Conservation (phyloP, 2,113 vertebrate species). For the Synodontis membranacea region DNA sequence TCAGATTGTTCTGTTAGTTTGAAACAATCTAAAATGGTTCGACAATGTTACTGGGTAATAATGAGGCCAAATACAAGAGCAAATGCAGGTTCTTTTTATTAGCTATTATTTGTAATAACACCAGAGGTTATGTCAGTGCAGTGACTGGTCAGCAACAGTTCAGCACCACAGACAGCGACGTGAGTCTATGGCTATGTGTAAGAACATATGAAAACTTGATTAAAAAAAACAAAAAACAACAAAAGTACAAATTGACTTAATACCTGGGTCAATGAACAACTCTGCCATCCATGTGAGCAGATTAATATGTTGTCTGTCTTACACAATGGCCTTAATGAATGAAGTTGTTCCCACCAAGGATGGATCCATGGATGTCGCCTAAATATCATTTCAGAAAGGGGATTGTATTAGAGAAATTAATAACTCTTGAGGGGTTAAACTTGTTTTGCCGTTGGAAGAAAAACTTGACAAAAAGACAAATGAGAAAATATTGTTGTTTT, state of each 20-base stretch:
- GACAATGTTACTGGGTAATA: background rate
- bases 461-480: background rate
- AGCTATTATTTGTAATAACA: background rate
- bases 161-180: conserved; percentile 1
- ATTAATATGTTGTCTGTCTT: background rate
- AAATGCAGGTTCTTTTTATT: background rate
- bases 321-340: background rate
- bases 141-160: background rate
- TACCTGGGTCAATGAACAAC: background rate
- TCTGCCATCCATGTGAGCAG: background rate
- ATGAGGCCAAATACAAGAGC: background rate
- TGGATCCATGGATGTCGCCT: background rate
- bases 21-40: background rate
- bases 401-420: background rate
- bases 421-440: background rate
- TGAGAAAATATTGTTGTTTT: background rate
- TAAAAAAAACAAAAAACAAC: background rate
- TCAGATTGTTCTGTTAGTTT: background rate
- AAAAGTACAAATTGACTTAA: background rate
- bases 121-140: no score
- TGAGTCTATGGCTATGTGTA: background rate
- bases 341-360: background rate
- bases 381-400: background rate
- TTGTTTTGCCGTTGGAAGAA: background rate
- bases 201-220: background rate